Percentiles rank a stretch among this genome's conserved stretches.
Evolutionary conservation across 1,140 invertebrate genomes (phyloP).

Genomic region (Pseudomyrmex dendroicus): DNA sequence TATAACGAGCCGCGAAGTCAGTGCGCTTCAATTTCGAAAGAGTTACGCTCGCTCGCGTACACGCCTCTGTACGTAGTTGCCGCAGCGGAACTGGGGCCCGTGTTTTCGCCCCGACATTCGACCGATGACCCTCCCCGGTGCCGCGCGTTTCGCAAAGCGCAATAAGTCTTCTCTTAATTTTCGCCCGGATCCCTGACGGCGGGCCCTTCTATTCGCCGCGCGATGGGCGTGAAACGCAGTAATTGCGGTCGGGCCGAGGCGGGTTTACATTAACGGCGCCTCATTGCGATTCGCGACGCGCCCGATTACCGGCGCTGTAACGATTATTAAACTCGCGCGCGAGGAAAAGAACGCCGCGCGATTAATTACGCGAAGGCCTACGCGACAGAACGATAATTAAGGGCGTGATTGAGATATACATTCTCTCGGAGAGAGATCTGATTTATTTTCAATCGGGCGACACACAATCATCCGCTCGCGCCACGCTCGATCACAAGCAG

Average conservation of each 20-base stretch:
- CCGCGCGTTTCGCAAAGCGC: constrained; percentile 54
- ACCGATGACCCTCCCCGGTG: constrained; percentile 42
- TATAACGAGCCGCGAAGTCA: neutral
- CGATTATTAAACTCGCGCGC: constrained; percentile 40
- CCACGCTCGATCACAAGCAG: too few relatives aligned
- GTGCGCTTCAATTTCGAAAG: constrained; percentile 48
- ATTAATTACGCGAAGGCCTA: neutral
- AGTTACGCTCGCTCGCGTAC: constrained; percentile 12
- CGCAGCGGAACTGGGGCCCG: constrained; percentile 9
- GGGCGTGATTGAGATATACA: constrained; percentile 40
- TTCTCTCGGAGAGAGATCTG: neutral
- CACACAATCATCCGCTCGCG: neutral
- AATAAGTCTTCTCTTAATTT: constrained; percentile 68
- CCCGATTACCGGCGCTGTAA: constrained; percentile 52
- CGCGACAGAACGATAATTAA: constrained; percentile 35
- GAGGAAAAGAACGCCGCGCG: constrained; percentile 11
- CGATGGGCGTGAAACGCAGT: constrained; percentile 62
- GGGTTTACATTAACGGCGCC: constrained; percentile 47
- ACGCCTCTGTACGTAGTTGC: constrained; percentile 9
- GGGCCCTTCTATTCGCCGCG: neutral
- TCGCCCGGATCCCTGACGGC: constrained; percentile 13
- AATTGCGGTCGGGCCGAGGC: constrained; percentile 46
- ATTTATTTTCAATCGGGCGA: constrained; percentile 53
- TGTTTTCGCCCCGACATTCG: constrained; percentile 16
- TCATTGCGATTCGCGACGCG: constrained; percentile 61